These are phyloP conservation scores for Brachyistius frenatus DNA, from an alignment of 2,113 vertebrate genomes.

Conservation along the genomic window DNA sequence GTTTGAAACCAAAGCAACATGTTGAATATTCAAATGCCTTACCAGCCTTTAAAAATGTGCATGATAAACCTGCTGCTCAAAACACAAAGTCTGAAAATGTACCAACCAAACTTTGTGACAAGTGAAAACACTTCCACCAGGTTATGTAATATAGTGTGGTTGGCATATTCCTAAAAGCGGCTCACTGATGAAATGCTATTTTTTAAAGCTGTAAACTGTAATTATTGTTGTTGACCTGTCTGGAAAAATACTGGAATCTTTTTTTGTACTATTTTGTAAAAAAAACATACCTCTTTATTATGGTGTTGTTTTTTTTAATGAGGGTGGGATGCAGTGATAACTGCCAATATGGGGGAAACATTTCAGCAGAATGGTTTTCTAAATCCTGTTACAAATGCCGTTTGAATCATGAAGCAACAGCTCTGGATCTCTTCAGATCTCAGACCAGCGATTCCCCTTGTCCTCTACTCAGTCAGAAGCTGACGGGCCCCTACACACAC, in stretches of 20 bases:
- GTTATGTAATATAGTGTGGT: background rate
- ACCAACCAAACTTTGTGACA: background rate
- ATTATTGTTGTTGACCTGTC: constrained; percentile 48
- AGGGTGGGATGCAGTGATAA: background rate
- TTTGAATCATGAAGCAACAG: background rate
- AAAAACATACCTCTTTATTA: constrained; percentile 40
- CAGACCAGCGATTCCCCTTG: background rate
- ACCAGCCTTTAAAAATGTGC: constrained; percentile 55
- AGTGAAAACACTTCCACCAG: background rate
- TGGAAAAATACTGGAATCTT: constrained; percentile 29
- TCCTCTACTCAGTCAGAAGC: background rate
- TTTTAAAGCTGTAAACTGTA: constrained; percentile 58
- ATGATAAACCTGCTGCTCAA: constrained; percentile 45
- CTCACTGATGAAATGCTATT: constrained; percentile 42
- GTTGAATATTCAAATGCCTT: constrained; percentile 57
- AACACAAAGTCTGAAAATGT: background rate
- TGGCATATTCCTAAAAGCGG: constrained; percentile 1
- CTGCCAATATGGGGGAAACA: background rate
- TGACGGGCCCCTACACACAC: too few species aligned
- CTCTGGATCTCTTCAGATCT: too few species aligned
- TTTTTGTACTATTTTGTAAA: constrained; percentile 73
- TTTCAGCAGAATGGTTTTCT: background rate
- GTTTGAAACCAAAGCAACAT: constrained; percentile 74
- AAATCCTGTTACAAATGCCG: background rate
- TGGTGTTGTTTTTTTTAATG: background rate